A percentile compares a stretch with the other conserved stretches of the same genome.
Conservation (phyloP, 2,888 invertebrate species). For the Boloria euphrosyne region DNA sequence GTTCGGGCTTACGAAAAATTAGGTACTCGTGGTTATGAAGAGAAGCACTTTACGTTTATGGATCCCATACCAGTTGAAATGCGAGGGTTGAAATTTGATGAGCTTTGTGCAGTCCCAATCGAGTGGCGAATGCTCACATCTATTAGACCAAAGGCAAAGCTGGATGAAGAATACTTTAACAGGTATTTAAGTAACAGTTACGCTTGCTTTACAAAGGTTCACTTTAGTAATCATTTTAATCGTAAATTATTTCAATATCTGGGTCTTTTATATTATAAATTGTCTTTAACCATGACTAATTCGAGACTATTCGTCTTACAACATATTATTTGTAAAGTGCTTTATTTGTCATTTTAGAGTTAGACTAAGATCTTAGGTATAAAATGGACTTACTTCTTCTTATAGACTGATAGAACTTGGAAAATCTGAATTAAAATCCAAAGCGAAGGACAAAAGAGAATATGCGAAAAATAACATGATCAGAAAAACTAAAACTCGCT, state of each 20-base stretch:
- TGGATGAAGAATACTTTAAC: constrained; percentile 94
- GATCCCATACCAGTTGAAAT: constrained; percentile 93
- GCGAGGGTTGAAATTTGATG: constrained; percentile 87
- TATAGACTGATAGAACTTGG: constrained; percentile 89
- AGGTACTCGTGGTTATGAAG: constrained; percentile 83
- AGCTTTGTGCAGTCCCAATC: constrained; percentile 92
- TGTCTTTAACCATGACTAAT: too few relatives aligned
- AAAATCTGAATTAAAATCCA: constrained; percentile 88
- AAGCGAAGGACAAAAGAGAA: constrained; percentile 86
- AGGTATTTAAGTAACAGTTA: constrained; percentile 68
- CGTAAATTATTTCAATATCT: too few relatives aligned
- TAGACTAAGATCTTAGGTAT: not conserved
- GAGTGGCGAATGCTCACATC: constrained; percentile 97
- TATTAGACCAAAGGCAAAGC: constrained; percentile 90
- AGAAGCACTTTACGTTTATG: constrained; percentile 79
- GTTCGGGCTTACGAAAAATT: constrained; percentile 84
- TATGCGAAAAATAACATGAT: constrained; percentile 85
- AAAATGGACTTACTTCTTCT: constrained; percentile 9
- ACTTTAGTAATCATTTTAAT: too few relatives aligned
- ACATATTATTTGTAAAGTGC: not conserved
- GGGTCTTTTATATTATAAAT: too few relatives aligned
- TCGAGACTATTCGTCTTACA: too few relatives aligned
- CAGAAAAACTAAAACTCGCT: constrained; percentile 90
- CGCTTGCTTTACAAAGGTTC: not conserved
- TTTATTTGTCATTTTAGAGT: not conserved